A percentile compares a stretch with the other conserved stretches of the same genome.
Conservation (phyloP, 2,113 vertebrate genomes). For the Heteronetta atricapilla region DNA sequence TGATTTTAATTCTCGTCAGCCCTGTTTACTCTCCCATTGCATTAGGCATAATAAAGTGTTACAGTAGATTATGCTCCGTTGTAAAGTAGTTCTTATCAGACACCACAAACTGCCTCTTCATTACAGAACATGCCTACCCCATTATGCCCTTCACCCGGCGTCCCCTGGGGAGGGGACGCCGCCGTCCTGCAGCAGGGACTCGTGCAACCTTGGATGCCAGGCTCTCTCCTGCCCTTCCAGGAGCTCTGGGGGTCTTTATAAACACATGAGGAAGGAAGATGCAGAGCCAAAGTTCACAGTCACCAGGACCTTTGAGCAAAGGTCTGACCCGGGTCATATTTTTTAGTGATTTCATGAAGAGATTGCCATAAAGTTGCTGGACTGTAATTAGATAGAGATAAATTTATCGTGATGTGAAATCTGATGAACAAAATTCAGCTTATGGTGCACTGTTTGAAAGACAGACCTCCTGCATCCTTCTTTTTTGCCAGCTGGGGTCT, state of each 20-base stretch:
- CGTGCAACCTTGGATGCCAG: not conserved
- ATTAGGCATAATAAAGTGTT: slow-evolving; percentile 71
- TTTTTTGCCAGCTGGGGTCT: not conserved
- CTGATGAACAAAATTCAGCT: not conserved
- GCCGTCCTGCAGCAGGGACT: not conserved
- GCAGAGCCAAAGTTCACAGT: not conserved
- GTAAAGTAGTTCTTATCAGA: slow-evolving; percentile 29
- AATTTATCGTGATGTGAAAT: not conserved
- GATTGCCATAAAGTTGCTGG: not conserved
- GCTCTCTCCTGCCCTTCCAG: not conserved
- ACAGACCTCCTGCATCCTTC: not conserved
- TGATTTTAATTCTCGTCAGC: slow-evolving; percentile 68
- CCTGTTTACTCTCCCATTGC: slow-evolving; percentile 65
- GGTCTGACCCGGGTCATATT: not conserved
- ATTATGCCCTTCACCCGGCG: not conserved
- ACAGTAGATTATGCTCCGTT: slow-evolving; percentile 42
- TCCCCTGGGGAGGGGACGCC: not conserved
- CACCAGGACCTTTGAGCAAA: not conserved
- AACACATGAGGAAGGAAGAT: not conserved
- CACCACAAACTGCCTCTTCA: slow-evolving; percentile 5
- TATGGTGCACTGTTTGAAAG: not conserved
- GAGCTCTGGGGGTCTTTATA: not conserved
- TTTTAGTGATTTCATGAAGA: not conserved
- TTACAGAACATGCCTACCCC: not conserved
- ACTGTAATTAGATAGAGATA: not conserved